Conservation (phyloP, 2,888 invertebrate genomes). For the Aproaerema taeniolella region DNA sequence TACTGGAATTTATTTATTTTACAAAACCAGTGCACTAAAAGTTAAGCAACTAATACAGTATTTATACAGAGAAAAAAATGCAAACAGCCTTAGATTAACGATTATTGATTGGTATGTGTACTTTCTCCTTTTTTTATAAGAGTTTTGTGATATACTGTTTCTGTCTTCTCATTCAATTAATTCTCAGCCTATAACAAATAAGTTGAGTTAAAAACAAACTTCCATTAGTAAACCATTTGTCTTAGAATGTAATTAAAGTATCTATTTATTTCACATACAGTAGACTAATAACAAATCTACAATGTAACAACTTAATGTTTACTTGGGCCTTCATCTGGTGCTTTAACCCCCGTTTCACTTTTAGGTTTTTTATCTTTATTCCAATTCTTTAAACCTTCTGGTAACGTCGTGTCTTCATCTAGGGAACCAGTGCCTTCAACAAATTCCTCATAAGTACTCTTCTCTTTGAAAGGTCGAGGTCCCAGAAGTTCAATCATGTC, state of each 20-base stretch:
- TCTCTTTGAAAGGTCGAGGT: conserved; percentile 96
- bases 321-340: no score
- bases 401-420: conserved; percentile 96
- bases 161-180: no score
- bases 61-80: conserved; percentile 25
- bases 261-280: no score
- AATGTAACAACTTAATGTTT: conserved; percentile 48
- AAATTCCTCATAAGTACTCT: conserved; percentile 99
- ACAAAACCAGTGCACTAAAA: conserved; percentile 41
- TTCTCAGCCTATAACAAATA: no score
- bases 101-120: conserved; percentile 8
- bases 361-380: conserved; percentile 84
- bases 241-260: conserved; percentile 54
- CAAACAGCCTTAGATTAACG: conserved; percentile 7
- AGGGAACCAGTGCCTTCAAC: conserved; percentile 98
- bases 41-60: conserved; percentile 23
- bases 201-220: no score
- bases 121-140: no score
- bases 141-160: no score
- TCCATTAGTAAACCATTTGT: conserved; percentile 52
- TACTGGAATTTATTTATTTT: conserved; percentile 61
- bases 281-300: no score
- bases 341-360: no score
- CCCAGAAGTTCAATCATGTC: conserved; percentile 99
- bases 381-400: conserved; percentile 97